Evolutionary conservation across 2,888 invertebrate species (phyloP).

Genomic region (Neoaliturus tenellus): DNA sequence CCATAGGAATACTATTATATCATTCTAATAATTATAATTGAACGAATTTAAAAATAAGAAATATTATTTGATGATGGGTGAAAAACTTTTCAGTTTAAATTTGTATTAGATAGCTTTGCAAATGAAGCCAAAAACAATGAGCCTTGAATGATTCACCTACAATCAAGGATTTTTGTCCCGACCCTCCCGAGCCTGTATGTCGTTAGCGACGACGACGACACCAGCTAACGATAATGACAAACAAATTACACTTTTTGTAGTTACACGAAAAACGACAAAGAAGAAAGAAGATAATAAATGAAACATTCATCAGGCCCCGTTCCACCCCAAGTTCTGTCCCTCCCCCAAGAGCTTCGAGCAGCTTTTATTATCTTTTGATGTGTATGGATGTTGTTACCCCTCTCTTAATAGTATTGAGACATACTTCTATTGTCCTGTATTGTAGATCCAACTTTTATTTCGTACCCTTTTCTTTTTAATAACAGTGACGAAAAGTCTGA

Average conservation of each 20-base stretch:
- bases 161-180: constrained; percentile 12
- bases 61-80: no score
- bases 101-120: no score
- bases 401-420: constrained; percentile 9
- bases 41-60: no score
- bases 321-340: not conserved
- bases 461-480: no score
- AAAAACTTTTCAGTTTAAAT: no score
- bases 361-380: constrained; percentile 41
- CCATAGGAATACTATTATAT: no score
- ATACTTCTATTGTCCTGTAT: not conserved
- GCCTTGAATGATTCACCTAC: not conserved
- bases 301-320: constrained; percentile 24
- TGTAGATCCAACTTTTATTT: no score
- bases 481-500: no score
- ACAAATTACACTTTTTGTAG: constrained; percentile 39
- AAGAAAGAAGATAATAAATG: constrained; percentile 33
- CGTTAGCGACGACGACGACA: constrained; percentile 11
- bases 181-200: not conserved
- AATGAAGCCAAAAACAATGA: no score
- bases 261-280: constrained; percentile 29
- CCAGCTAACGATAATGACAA: constrained; percentile 36
- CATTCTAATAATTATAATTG: no score
- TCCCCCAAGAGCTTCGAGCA: constrained; percentile 9
- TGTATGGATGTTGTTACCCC: constrained; percentile 41